Conservation (phyloP, 2,888 invertebrate genomes). For the Archips xylosteana region DNA sequence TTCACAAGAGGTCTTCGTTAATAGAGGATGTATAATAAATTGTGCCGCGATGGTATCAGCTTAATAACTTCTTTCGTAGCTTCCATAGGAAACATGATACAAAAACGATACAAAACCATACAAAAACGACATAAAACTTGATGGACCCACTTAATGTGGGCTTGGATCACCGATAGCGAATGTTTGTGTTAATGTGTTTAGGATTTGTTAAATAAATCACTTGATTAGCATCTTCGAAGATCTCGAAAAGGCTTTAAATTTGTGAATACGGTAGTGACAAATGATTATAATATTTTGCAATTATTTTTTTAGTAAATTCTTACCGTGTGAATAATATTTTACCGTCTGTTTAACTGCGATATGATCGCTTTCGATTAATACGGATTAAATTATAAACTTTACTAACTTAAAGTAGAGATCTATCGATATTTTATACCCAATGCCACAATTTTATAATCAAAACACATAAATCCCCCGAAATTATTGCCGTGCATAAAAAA, state of each 20-base stretch:
- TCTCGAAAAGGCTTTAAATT: background rate
- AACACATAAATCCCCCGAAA: constrained; percentile 73
- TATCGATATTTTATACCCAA: constrained; percentile 52
- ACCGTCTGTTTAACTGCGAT: background rate
- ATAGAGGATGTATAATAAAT: constrained; percentile 67
- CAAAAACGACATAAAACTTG: constrained; percentile 45
- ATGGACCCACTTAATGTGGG: constrained; percentile 45
- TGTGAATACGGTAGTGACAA: background rate
- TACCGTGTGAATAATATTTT: background rate
- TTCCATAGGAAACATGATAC: constrained; percentile 53
- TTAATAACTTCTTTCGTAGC: constrained; percentile 79
- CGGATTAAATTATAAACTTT: constrained; percentile 40
- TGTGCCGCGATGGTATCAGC: constrained; percentile 69
- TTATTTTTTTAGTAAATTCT: background rate
- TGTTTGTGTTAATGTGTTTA: constrained; percentile 40
- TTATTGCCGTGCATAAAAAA: constrained; percentile 58
- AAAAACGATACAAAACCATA: constrained; percentile 44
- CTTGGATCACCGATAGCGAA: constrained; percentile 34
- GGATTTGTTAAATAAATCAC: constrained; percentile 41
- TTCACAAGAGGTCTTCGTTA: constrained; percentile 65
- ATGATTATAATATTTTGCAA: background rate
- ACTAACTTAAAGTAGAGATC: constrained; percentile 47
- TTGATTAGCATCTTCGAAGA: constrained; percentile 30
- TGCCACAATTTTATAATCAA: constrained; percentile 60
- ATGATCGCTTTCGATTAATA: background rate